Evolutionary conservation across 2,888 invertebrate genomes (phyloP), one percentile per base, ranked within the genome.

Genomic region (Petrolisthes manimaculis): DNA sequence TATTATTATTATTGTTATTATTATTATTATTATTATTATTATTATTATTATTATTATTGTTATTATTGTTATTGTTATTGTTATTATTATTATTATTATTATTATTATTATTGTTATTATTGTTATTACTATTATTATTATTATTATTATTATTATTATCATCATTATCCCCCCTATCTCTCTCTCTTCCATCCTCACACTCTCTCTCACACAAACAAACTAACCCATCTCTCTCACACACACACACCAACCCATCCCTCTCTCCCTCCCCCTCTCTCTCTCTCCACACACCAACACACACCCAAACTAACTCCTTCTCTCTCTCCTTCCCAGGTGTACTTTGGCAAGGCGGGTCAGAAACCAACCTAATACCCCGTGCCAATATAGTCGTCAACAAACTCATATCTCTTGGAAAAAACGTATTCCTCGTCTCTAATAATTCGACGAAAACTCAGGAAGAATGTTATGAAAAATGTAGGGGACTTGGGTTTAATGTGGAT

Each of bases 401-500:
- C 9, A 94, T 95, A 89, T 94, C 95, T 91, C 91, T 95, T 91
- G 97, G 97, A 1, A 98, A 98, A 93, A 95, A 95, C 92, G 95
- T 98, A 87, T 96, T 96, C 93, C 97, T 96, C 93, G 95, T 97
- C 14, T 98, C 98, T 75, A 98, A 98, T 92, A 98, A 98, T 93
- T 97, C 97, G 51, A 96, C 97, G 0, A 97, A 96, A 93, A 95
- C 96, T 14, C 94, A 97, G 86, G 94, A 95, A 88, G 96, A 96
- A 91, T 96, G 97, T 93, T 94, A 95, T n/a, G 93, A 94, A n/a
- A 97, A 97, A 93, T 96, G 96, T 84, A 94, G 94, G 82, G 94
- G 95, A 53, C 93, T 97, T 92, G 96, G 96, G 4, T 97, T 95
- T 93, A 94, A 95, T 91, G 95, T 96, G 56, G 93, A 93, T 24